phyloP scores from a whole-genome alignment of 2,113 vertebrate species.

The Rafetus swinhoei region DNA sequence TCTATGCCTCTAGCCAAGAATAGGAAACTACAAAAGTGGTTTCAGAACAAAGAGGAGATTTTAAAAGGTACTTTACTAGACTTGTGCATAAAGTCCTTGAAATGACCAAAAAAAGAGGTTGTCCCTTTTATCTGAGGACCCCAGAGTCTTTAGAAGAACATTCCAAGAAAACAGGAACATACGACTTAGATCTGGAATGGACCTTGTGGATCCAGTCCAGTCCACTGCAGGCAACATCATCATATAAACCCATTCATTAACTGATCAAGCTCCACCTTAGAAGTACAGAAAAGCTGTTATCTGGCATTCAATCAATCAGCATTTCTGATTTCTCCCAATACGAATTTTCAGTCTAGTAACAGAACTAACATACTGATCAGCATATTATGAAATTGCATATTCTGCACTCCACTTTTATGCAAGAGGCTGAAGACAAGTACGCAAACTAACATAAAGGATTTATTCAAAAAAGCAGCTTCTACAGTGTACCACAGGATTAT shows the following conservation, averaged over 20 bases:
- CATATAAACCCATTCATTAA: background rate
- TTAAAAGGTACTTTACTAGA: background rate
- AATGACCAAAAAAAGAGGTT: rapidly evolving
- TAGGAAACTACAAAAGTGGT: rapidly evolving
- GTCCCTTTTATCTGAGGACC: too few species aligned
- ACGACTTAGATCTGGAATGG: background rate
- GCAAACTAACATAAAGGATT: too few species aligned
- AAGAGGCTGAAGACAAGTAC: too few species aligned
- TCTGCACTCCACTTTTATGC: too few species aligned
- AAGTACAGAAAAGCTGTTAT: background rate
- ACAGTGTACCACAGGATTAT: too few species aligned
- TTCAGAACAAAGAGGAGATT: background rate
- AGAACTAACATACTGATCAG: too few species aligned
- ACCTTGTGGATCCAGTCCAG: background rate
- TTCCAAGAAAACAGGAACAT: background rate
- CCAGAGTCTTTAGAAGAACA: background rate
- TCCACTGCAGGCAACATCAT: background rate
- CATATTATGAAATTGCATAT: too few species aligned
- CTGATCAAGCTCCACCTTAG: background rate
- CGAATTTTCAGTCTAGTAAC: too few species aligned
- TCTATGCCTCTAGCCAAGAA: background rate
- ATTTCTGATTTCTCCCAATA: too few species aligned
- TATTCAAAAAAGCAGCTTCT: too few species aligned
- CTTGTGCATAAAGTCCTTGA: rapidly evolving
- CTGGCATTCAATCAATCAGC: too few species aligned